Evolutionary conservation across 2,888 invertebrate genomes (phyloP).

Genomic region (Drosophila greeni): DNA sequence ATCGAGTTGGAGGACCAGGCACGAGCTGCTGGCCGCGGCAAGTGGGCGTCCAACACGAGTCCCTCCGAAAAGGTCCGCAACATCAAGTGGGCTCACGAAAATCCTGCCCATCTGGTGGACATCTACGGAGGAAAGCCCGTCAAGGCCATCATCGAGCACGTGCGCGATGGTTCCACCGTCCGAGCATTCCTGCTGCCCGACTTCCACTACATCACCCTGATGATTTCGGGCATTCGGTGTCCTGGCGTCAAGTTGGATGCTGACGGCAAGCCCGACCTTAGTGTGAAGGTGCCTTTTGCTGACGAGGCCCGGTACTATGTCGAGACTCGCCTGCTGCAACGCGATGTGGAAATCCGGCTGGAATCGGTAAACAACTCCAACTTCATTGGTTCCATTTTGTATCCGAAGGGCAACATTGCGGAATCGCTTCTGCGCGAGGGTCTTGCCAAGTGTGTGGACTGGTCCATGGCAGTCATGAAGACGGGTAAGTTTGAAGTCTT

Average conservation of each 20-base stretch:
- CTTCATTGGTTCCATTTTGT: conserved; percentile 94
- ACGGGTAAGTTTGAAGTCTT: conserved; percentile 80
- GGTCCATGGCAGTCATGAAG: conserved; percentile 91
- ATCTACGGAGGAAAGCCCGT: conserved; percentile 91
- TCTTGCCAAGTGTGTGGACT: conserved; percentile 95
- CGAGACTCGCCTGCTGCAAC: conserved; percentile 93
- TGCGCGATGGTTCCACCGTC: conserved; percentile 97
- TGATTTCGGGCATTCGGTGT: conserved; percentile 96
- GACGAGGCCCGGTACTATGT: conserved; percentile 97
- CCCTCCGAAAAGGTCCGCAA: conserved; percentile 87
- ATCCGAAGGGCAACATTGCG: conserved; percentile 96
- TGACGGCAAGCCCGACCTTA: conserved; percentile 85
- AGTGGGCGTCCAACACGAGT: conserved; percentile 82
- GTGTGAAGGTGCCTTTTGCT: conserved; percentile 84
- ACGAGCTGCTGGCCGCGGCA: conserved; percentile 91
- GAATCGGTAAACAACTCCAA: conserved; percentile 96
- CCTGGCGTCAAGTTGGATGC: conserved; percentile 89
- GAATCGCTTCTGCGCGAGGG: conserved; percentile 93
- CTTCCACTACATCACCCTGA: conserved; percentile 93
- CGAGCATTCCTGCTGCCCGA: conserved; percentile 94
- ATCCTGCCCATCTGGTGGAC: conserved; percentile 89
- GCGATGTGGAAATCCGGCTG: conserved; percentile 92
- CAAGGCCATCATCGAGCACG: conserved; percentile 97
- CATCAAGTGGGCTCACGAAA: conserved; percentile 93
- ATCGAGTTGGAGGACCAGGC: conserved; percentile 94